These are phyloP conservation scores for Pollachius pollachius DNA, from an alignment of 2,113 vertebrate genomes.

Conservation along the genomic window DNA sequence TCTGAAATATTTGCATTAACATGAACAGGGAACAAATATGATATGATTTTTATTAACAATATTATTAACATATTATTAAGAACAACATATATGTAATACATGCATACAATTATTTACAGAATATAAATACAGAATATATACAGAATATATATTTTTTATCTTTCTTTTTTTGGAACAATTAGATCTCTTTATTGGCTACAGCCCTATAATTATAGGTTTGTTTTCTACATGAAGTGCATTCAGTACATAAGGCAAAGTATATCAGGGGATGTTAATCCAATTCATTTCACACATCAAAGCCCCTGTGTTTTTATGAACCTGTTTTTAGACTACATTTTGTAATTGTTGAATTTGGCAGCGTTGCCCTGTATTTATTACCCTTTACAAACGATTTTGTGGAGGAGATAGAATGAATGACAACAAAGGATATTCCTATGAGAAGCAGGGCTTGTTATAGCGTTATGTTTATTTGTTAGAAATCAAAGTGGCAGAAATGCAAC, in stretches of 20 bases:
- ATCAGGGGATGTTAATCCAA: slow-evolving; percentile 87
- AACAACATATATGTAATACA: too few relatives aligned
- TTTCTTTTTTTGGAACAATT: neutral
- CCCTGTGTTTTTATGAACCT: slow-evolving; percentile 68
- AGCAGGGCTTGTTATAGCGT: neutral
- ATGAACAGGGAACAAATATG: too few relatives aligned
- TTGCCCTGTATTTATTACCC: slow-evolving; percentile 72
- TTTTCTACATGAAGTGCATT: slow-evolving; percentile 70
- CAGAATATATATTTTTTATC: neutral
- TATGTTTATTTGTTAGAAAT: slow-evolving; percentile 2
- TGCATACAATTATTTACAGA: too few relatives aligned
- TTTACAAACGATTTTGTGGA: slow-evolving; percentile 56
- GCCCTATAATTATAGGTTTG: slow-evolving; percentile 44
- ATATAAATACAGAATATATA: too few relatives aligned
- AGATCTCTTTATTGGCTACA: slow-evolving; percentile 33
- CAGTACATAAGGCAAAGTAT: slow-evolving; percentile 84
- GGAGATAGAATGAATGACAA: slow-evolving; percentile 10
- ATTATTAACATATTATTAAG: too few relatives aligned
- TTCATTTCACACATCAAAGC: slow-evolving; percentile 82
- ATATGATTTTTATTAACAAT: too few relatives aligned
- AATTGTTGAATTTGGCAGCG: slow-evolving; percentile 71
- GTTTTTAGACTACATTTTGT: slow-evolving; percentile 75
- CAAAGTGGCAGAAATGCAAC: neutral
- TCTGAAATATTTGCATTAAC: too few relatives aligned
- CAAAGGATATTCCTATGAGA: slow-evolving; percentile 2